These are phyloP conservation scores for Tenebrio molitor DNA, from an alignment of 1,140 invertebrate species.

Conservation along the genomic window DNA sequence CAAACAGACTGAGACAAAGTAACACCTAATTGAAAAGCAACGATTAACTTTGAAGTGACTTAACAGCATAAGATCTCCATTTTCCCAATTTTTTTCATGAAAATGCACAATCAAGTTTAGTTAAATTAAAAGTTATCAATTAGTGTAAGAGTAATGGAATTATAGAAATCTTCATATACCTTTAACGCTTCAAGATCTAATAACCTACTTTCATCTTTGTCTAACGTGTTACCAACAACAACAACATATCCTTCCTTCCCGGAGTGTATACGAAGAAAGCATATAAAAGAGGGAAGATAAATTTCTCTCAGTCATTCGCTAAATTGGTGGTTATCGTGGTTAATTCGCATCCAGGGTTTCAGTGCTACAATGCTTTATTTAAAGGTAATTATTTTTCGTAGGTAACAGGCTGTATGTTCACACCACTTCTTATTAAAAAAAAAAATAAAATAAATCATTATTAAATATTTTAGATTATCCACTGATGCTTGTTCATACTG, in stretches of 20 bases:
- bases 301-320: slow-evolving; percentile 15
- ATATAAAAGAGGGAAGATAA: slow-evolving; percentile 46
- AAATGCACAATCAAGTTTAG: too few species aligned
- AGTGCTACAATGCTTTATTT: neutral
- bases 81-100: too few species aligned
- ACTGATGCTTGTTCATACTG: too few species aligned
- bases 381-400: neutral
- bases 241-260: slow-evolving; percentile 42
- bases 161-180: slow-evolving; percentile 20
- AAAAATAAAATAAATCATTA: too few species aligned
- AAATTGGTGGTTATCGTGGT: slow-evolving; percentile 1
- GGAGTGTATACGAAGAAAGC: slow-evolving; percentile 46
- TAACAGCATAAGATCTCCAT: too few species aligned
- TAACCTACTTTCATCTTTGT: slow-evolving; percentile 52
- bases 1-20: too few species aligned
- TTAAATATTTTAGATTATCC: too few species aligned
- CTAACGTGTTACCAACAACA: slow-evolving; percentile 24
- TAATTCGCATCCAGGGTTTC: neutral
- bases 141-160: neutral
- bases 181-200: slow-evolving; percentile 41
- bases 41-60: too few species aligned
- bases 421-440: too few species aligned
- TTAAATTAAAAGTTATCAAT: too few species aligned
- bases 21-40: too few species aligned
- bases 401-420: too few species aligned